phyloP scores from a whole-genome alignment of 2,797 vertebrate genomes.

The Danio albolineatus region DNA sequence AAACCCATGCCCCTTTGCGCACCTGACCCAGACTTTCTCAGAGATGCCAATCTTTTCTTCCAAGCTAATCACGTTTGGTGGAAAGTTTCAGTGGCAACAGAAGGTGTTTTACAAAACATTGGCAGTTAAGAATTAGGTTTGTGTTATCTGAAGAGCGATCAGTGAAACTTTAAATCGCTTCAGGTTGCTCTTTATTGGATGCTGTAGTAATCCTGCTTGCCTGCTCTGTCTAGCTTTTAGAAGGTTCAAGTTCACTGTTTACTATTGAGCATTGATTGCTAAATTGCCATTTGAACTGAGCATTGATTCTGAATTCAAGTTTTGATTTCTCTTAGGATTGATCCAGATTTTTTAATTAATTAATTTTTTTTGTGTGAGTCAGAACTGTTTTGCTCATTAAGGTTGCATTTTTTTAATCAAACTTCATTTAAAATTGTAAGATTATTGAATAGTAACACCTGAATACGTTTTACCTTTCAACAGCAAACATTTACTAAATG shows the following conservation, averaged over 20 bases:
- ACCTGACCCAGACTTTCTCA: background rate
- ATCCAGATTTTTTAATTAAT: background rate
- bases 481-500: too few relatives aligned
- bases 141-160: background rate
- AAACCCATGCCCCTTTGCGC: slow-evolving; percentile 13
- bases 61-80: slow-evolving; percentile 2
- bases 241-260: background rate
- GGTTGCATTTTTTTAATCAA: too few relatives aligned
- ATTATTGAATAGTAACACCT: too few relatives aligned
- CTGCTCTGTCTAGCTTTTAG: background rate
- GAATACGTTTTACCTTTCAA: too few relatives aligned
- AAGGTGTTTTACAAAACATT: background rate
- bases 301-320: background rate
- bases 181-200: background rate
- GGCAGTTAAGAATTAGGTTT: background rate
- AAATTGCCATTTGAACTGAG: background rate
- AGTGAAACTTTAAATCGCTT: background rate
- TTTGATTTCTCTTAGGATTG: background rate
- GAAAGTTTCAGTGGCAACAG: background rate
- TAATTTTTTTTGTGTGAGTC: too few relatives aligned
- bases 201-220: background rate
- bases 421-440: too few relatives aligned
- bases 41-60: slow-evolving; percentile 25
- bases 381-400: too few relatives aligned
- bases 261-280: too few relatives aligned